Evolutionary conservation across 2,888 invertebrate genomes (phyloP).

Genomic region (Baccha elongata): DNA sequence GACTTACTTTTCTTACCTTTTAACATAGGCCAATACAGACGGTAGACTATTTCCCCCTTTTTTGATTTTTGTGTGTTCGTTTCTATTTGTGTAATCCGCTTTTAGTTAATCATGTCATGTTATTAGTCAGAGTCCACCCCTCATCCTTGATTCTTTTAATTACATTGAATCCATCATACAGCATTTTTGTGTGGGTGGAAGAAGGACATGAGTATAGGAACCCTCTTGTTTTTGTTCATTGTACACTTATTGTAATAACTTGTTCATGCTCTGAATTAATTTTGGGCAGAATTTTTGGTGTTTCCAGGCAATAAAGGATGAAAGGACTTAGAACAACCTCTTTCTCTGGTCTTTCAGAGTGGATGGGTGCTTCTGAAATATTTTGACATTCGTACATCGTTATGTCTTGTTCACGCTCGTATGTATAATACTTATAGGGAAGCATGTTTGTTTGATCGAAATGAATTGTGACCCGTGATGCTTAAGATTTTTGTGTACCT

Average conservation of each 20-base stretch:
- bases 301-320: constrained; percentile 72
- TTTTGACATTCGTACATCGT: neutral
- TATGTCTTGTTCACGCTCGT: too few relatives aligned
- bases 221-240: constrained; percentile 24
- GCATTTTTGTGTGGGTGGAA: constrained; percentile 22
- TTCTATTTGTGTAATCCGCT: constrained; percentile 68
- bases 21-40: constrained; percentile 3
- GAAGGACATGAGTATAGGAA: neutral
- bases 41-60: constrained; percentile 28
- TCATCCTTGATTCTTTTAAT: constrained; percentile 73
- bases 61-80: constrained; percentile 2
- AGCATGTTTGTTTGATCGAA: too few relatives aligned
- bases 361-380: neutral
- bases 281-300: constrained; percentile 60
- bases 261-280: constrained; percentile 71
- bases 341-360: neutral
- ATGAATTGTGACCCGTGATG: too few relatives aligned
- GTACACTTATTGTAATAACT: constrained; percentile 59
- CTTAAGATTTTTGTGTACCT: too few relatives aligned
- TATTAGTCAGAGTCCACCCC: constrained; percentile 65
- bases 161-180: constrained; percentile 71
- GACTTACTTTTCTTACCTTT: constrained; percentile 59
- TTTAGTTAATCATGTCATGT: constrained; percentile 74
- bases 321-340: constrained; percentile 36
- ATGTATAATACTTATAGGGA: too few relatives aligned